Percentiles rank a stretch among this genome's conserved stretches.
Conservation (phyloP, 2,113 vertebrate genomes). For the Lepisosteus osseus region DNA sequence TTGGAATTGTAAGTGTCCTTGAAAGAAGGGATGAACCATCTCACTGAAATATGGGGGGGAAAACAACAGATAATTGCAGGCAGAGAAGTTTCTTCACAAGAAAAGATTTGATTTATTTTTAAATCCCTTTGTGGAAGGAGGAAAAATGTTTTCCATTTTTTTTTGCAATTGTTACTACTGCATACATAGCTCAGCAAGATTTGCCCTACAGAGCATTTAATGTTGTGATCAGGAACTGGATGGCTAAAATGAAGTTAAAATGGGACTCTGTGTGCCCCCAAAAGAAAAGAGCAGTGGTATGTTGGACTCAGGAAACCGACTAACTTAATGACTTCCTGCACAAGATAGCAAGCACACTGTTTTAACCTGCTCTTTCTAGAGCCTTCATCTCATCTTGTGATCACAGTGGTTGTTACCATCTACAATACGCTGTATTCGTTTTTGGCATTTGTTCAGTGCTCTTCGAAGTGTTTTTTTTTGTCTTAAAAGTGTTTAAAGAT, state of each 20-base stretch:
- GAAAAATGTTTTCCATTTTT: constrained; percentile 12
- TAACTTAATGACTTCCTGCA: constrained; percentile 21
- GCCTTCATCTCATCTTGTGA: no score
- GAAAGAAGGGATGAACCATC: constrained; percentile 1
- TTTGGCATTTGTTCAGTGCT: no score
- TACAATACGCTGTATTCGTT: no score
- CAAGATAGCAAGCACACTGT: constrained; percentile 2
- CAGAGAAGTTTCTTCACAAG: no score
- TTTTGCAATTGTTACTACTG: no score
- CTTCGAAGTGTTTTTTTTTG: no score
- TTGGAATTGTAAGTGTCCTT: constrained; percentile 17
- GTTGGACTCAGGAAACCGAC: constrained; percentile 18
- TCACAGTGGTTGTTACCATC: no score
- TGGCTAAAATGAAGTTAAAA: not conserved
- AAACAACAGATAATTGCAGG: not conserved
- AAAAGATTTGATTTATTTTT: no score
- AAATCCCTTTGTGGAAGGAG: not conserved
- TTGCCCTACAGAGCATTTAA: not conserved
- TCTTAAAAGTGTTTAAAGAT: no score
- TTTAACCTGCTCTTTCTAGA: not conserved
- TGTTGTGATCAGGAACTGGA: not conserved
- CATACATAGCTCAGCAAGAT: not conserved
- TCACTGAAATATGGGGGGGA: constrained; percentile 18
- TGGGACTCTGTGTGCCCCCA: not conserved
- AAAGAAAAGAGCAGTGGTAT: constrained; percentile 7